phyloP scores from a whole-genome alignment of 2,888 invertebrate species.

The Tetragnatha montana region DNA sequence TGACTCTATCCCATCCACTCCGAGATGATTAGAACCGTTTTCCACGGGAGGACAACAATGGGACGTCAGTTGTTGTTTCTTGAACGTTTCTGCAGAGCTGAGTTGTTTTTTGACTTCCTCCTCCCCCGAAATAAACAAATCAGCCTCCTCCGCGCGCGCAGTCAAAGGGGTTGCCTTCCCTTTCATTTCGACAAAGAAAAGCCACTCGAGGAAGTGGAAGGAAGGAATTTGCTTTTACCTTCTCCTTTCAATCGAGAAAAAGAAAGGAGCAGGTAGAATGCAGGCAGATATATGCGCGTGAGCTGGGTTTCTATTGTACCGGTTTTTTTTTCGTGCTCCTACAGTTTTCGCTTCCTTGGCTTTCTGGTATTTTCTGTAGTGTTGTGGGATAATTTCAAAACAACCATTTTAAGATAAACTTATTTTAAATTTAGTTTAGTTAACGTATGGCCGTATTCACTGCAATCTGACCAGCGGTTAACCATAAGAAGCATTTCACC shows the following conservation, averaged over 20 bases:
- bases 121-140: neutral
- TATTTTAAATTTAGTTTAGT: too few relatives aligned
- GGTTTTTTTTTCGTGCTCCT: too few relatives aligned
- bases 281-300: neutral
- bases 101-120: constrained; percentile 5
- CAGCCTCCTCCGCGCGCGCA: neutral
- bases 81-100: neutral
- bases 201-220: neutral
- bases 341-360: too few relatives aligned
- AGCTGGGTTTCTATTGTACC: neutral
- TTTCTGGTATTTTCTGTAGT: too few relatives aligned
- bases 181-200: neutral
- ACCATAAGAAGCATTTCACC: too few relatives aligned
- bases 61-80: neutral
- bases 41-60: neutral
- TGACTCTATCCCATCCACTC: too few relatives aligned
- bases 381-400: too few relatives aligned
- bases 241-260: neutral
- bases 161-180: neutral
- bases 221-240: constrained; percentile 13
- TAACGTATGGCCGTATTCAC: too few relatives aligned
- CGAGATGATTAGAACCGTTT: too few relatives aligned
- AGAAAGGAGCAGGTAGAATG: neutral
- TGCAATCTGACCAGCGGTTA: too few relatives aligned
- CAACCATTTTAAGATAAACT: too few relatives aligned